Conservation (phyloP, 2,797 vertebrate genomes). For the Threskiornis aethiopicus region DNA sequence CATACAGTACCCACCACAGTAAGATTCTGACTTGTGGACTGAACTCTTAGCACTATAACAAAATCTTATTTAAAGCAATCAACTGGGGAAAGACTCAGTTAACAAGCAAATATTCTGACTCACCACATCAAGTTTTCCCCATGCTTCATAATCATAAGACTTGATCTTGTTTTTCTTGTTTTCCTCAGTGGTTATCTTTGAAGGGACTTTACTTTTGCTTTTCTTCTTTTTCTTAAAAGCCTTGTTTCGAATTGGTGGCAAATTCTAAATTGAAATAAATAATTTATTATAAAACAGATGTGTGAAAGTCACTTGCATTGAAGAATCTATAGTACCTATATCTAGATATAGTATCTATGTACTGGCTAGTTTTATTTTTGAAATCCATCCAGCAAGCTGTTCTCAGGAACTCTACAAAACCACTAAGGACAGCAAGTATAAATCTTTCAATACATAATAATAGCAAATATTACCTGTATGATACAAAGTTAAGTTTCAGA, state of each 20-base stretch:
- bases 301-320: neutral
- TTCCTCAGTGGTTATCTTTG: conserved; percentile 75
- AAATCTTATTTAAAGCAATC: neutral
- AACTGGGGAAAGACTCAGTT: neutral
- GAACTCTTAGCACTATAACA: neutral
- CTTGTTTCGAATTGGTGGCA: conserved; percentile 92
- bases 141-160: conserved; percentile 89
- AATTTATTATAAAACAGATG: neutral
- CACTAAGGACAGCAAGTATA: neutral
- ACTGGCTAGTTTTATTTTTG: neutral
- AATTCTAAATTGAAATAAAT: conserved; percentile 68
- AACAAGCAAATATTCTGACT: conserved; percentile 21
- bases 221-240: conserved; percentile 88
- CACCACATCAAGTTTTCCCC: conserved; percentile 97
- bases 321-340: neutral
- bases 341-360: neutral
- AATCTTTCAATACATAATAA: neutral
- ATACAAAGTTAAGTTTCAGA: neutral
- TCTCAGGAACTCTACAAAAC: neutral
- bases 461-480: neutral
- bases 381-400: neutral
- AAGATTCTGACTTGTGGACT: neutral
- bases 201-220: conserved; percentile 68
- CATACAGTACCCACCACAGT: neutral
- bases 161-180: conserved; percentile 83